Evolutionary conservation across 2,888 invertebrate species (phyloP).

Genomic region (Seira sanloemensis): DNA sequence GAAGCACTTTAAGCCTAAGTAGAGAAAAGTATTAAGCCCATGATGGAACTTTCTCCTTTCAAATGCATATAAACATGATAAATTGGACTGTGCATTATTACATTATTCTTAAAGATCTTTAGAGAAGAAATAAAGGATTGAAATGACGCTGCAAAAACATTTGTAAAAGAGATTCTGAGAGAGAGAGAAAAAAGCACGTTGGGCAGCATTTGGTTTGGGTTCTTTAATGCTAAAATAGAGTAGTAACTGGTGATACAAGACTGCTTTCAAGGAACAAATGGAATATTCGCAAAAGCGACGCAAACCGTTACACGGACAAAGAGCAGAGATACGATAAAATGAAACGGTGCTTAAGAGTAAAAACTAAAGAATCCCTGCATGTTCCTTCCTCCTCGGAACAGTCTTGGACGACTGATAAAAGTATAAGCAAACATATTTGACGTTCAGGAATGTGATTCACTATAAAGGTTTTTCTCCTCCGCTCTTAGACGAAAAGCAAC

Average conservation of each 20-base stretch:
- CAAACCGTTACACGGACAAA: background rate
- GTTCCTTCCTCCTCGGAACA: background rate
- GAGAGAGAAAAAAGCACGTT: background rate
- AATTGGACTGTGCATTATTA: background rate
- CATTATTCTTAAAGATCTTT: background rate
- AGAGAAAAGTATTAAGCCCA: no score
- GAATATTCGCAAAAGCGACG: background rate
- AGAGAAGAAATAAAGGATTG: background rate
- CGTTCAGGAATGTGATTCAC: background rate
- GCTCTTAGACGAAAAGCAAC: constrained; percentile 47
- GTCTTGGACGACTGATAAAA: background rate
- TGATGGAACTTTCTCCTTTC: background rate
- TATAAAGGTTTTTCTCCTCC: background rate
- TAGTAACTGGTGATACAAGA: background rate
- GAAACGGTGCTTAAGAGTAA: constrained; percentile 49
- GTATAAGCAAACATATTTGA: background rate
- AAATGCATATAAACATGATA: background rate
- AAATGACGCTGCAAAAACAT: background rate
- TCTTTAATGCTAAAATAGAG: background rate
- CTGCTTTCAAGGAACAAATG: no score
- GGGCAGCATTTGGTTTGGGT: background rate
- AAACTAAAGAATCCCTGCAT: constrained; percentile 25
- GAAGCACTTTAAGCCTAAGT: background rate
- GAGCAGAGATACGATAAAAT: constrained; percentile 23
- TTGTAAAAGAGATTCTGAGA: no score